A percentile compares a stretch with the other conserved stretches of the same genome.
phyloP scores from a whole-genome alignment of 2,113 vertebrate species.

The Excalfactoria chinensis region DNA sequence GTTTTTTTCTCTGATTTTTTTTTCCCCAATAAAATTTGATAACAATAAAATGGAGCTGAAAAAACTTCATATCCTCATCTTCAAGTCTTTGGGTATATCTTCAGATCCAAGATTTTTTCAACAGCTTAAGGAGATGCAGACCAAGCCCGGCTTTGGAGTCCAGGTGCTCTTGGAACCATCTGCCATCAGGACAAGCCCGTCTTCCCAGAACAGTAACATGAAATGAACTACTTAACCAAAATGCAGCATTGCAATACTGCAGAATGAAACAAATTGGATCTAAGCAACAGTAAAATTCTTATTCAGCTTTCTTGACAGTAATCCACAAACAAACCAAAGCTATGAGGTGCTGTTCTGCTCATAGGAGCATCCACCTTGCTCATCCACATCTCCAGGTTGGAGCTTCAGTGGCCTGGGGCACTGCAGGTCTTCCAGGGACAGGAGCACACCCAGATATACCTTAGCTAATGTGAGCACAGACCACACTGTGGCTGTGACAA shows the following conservation, averaged over 20 bases:
- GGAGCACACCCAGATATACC: not conserved
- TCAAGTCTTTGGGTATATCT: not conserved
- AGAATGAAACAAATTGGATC: not conserved
- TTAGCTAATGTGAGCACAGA: not conserved
- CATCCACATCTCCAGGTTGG: not conserved
- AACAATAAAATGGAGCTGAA: not conserved
- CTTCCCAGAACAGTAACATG: not conserved
- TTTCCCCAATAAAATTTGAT: not conserved
- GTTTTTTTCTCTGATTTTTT: not conserved
- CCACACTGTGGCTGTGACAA: not conserved
- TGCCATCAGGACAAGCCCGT: not conserved
- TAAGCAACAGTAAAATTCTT: not conserved
- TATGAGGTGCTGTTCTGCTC: not conserved
- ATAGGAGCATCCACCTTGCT: fast-evolving
- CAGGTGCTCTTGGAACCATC: not conserved
- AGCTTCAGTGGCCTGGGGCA: not conserved
- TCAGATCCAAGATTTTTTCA: not conserved
- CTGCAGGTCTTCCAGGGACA: not conserved
- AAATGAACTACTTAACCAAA: not conserved
- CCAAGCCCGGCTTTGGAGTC: not conserved
- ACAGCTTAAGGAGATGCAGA: not conserved
- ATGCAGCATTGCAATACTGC: not conserved
- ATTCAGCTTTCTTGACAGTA: not conserved
- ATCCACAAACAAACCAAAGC: not conserved
- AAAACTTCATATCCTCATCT: not conserved